Percentiles rank a stretch among this genome's conserved stretches.
Evolutionary conservation across 1,140 invertebrate genomes (phyloP).

Genomic region (Ladona fulva): DNA sequence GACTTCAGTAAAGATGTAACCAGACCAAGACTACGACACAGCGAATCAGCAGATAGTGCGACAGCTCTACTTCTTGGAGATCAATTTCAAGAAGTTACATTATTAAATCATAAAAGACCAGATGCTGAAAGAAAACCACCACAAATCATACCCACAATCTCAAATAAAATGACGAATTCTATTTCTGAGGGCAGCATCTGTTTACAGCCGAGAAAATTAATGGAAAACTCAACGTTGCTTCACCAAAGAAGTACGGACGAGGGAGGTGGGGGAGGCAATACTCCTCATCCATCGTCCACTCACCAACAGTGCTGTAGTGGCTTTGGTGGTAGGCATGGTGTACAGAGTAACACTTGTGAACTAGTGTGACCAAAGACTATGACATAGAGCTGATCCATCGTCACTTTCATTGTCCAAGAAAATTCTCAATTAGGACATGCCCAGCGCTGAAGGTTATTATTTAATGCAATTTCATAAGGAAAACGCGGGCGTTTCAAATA

Average conservation of each 20-base stretch:
- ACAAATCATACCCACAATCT: neutral
- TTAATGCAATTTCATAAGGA: neutral
- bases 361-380: neutral
- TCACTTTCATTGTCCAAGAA: neutral
- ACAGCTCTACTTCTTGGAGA: neutral
- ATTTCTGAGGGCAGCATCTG: neutral
- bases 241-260: neutral
- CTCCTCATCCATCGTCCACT: neutral
- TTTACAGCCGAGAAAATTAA: neutral
- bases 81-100: neutral
- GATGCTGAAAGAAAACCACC: neutral
- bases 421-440: neutral
- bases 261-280: neutral
- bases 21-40: neutral
- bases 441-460: neutral
- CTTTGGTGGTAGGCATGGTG: neutral
- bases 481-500: neutral
- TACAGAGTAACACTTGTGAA: conserved; percentile 8
- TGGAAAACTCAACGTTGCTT: neutral
- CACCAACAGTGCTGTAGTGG: neutral
- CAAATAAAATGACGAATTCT: neutral
- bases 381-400: too few relatives aligned
- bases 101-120: neutral
- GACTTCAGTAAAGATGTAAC: neutral
- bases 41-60: conserved; percentile 1